Conservation (phyloP, 2,113 vertebrate genomes). For the Erinaceus europaeus region DNA sequence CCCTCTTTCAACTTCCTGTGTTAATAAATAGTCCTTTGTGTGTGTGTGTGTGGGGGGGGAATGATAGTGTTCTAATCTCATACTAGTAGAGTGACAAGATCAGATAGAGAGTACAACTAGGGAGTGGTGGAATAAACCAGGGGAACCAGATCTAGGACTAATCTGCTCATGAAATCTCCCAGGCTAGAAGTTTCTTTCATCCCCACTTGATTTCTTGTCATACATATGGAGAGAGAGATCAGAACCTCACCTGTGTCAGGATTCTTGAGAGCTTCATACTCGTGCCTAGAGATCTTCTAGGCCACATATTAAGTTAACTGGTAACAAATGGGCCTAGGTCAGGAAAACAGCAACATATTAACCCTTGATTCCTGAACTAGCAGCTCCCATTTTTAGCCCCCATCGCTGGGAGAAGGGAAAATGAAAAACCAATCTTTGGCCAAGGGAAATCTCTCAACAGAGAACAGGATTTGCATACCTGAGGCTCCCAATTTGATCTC, state of each 20-base stretch:
- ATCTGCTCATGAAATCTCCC: not conserved
- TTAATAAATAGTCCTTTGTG: no score
- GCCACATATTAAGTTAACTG: constrained; percentile 66
- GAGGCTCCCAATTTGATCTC: no score
- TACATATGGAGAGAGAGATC: not conserved
- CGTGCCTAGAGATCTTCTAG: constrained; percentile 25
- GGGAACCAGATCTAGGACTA: not conserved
- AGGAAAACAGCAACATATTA: not conserved
- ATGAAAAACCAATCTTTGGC: not conserved
- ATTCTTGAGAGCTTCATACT: not conserved
- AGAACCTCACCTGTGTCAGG: constrained; percentile 45
- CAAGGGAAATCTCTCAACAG: not conserved
- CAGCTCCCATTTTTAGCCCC: not conserved
- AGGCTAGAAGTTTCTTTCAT: not conserved
- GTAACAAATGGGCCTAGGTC: constrained; percentile 58
- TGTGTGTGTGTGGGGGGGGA: no score
- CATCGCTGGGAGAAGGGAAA: not conserved
- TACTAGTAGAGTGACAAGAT: not conserved
- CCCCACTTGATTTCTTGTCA: not conserved
- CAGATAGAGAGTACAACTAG: not conserved
- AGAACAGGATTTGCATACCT: no score
- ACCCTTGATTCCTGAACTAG: not conserved
- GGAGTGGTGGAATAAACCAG: not conserved
- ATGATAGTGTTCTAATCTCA: not conserved
- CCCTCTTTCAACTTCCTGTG: no score